phyloP scores from a whole-genome alignment of 2,888 invertebrate genomes.

The Vandiemenella viatica region DNA sequence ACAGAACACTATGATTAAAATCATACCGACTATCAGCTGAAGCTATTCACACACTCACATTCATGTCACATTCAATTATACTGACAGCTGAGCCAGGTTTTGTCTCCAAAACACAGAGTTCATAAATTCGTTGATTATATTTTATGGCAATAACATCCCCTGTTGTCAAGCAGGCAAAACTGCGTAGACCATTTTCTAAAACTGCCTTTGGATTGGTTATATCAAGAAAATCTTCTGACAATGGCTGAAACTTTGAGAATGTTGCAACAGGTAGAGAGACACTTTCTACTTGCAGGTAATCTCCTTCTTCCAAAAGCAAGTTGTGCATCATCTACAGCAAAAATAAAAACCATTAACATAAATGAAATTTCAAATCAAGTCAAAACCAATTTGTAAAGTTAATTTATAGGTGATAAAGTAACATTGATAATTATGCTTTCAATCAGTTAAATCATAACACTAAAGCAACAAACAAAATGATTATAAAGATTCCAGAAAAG shows the following conservation, averaged over 20 bases:
- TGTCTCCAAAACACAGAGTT: slow-evolving; percentile 89
- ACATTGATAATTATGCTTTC: no score
- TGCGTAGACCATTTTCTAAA: slow-evolving; percentile 79
- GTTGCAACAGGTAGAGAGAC: slow-evolving; percentile 87
- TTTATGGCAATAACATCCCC: slow-evolving; percentile 94
- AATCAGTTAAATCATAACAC: no score
- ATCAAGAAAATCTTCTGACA: slow-evolving; percentile 89
- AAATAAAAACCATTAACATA: slow-evolving; percentile 6
- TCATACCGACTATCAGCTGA: no score
- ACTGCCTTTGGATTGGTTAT: slow-evolving; percentile 93
- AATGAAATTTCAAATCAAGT: no score
- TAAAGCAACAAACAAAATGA: no score
- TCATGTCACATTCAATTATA: slow-evolving; percentile 99
- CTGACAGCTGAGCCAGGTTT: slow-evolving; percentile 90
- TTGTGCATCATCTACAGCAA: slow-evolving; percentile 84
- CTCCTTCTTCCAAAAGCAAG: slow-evolving; percentile 77
- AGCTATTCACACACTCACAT: slow-evolving; percentile 51
- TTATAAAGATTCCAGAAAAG: no score
- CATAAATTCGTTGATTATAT: slow-evolving; percentile 92
- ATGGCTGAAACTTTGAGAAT: slow-evolving; percentile 94
- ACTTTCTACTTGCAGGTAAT: slow-evolving; percentile 76
- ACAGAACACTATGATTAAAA: no score
- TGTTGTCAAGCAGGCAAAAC: slow-evolving; percentile 94
- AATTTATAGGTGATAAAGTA: no score
- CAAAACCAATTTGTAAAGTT: no score